Percentiles rank a stretch among this genome's conserved stretches.
Evolutionary conservation across 2,113 vertebrate genomes (phyloP).

Genomic region (Chaenogobius annularis): DNA sequence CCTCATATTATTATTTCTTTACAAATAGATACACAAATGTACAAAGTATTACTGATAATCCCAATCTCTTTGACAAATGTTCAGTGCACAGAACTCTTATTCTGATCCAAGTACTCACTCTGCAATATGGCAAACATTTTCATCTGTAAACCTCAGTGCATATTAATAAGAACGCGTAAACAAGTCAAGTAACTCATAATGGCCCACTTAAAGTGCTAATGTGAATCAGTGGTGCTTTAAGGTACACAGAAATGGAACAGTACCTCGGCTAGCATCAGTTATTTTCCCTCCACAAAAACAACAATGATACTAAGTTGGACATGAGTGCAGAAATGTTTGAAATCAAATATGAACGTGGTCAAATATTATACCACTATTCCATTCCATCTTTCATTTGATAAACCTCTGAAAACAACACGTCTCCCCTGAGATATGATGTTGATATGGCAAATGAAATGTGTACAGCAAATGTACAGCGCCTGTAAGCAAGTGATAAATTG

Average conservation of each 20-base stretch:
- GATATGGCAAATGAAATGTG: conserved; percentile 27
- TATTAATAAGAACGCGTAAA: not conserved
- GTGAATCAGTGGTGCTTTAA: conserved; percentile 7
- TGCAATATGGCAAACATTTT: not conserved
- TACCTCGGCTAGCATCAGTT: not conserved
- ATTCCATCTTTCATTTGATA: not conserved
- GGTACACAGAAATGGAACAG: not conserved
- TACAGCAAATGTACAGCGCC: not conserved
- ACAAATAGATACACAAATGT: not conserved
- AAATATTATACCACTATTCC: not conserved
- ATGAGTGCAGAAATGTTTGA: not conserved
- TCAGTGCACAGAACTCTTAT: not conserved
- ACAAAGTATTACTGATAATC: not conserved
- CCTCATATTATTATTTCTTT: not conserved
- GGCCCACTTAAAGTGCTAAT: conserved; percentile 53
- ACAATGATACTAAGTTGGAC: not conserved
- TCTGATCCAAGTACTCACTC: not conserved
- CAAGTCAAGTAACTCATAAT: conserved; percentile 21
- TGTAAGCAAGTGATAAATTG: conserved; percentile 11
- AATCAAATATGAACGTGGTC: not conserved
- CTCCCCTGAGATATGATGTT: conserved; percentile 46
- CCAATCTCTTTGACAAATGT: not conserved
- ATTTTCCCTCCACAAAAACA: not conserved
- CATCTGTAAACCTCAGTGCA: conserved; percentile 20
- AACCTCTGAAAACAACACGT: conserved; percentile 10